phyloP scores from a whole-genome alignment of 2,888 invertebrate species.

The Corbicula japonica region DNA sequence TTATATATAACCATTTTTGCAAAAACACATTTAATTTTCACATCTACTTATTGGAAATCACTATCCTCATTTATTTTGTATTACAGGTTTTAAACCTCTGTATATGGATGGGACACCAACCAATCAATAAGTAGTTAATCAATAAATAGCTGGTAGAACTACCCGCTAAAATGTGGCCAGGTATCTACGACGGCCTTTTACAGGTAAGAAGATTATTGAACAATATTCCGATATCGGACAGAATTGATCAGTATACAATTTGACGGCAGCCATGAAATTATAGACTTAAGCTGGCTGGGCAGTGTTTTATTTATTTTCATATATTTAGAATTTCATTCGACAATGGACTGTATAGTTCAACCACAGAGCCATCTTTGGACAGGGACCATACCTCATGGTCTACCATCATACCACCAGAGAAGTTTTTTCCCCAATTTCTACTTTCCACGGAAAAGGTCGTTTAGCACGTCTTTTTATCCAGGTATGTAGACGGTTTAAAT shows the following conservation, averaged over 20 bases:
- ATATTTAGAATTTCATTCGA: slow-evolving; percentile 51
- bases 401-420: slow-evolving; percentile 68
- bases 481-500: too few species aligned
- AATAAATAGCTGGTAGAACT: too few species aligned
- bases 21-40: too few species aligned
- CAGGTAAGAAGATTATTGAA: slow-evolving; percentile 71
- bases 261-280: slow-evolving; percentile 62
- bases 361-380: slow-evolving; percentile 73
- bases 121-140: too few species aligned
- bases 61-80: too few species aligned
- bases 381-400: slow-evolving; percentile 73
- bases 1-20: too few species aligned
- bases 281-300: slow-evolving; percentile 66
- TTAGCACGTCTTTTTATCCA: slow-evolving; percentile 68
- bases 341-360: slow-evolving; percentile 77
- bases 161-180: slow-evolving; percentile 1
- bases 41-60: too few species aligned
- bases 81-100: too few species aligned
- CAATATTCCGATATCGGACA: slow-evolving; percentile 59
- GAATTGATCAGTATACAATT: slow-evolving; percentile 55
- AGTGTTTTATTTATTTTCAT: slow-evolving; percentile 48
- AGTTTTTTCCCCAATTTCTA: slow-evolving; percentile 73
- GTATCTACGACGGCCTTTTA: slow-evolving; percentile 44
- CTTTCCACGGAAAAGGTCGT: slow-evolving; percentile 70
- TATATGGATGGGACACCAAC: too few species aligned